A percentile compares a stretch with the other conserved stretches of the same genome.
phyloP scores from a whole-genome alignment of 2,797 vertebrate genomes.

The Myripristis jacobus region DNA sequence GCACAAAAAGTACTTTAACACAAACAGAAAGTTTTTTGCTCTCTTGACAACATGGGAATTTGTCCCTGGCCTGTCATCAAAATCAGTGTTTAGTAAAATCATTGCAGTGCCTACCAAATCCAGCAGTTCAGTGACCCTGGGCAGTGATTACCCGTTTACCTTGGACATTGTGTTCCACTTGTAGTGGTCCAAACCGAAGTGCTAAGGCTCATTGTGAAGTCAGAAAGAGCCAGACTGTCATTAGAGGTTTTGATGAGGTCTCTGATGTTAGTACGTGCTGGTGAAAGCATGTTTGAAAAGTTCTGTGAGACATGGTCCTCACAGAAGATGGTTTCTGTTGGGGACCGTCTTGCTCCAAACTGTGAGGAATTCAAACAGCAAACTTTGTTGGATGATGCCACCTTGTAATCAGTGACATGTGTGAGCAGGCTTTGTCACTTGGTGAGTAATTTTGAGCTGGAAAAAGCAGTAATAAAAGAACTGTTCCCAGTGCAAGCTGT shows the following conservation, averaged over 20 bases:
- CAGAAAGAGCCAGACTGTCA: neutral
- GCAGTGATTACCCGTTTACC: neutral
- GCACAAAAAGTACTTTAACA: no score
- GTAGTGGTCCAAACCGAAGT: neutral
- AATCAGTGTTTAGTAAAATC: no score
- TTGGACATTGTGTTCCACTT: neutral
- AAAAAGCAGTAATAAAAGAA: slow-evolving; percentile 8
- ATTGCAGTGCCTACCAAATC: no score
- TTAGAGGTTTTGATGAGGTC: neutral
- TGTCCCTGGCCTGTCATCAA: no score
- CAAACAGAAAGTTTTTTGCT: neutral
- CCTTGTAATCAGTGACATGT: neutral
- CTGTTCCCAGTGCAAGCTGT: neutral
- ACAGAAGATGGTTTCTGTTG: neutral
- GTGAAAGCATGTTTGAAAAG: neutral
- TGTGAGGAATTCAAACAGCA: no score
- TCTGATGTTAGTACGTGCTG: neutral
- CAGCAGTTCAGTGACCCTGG: no score
- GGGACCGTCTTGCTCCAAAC: no score
- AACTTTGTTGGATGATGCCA: neutral
- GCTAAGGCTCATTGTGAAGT: no score
- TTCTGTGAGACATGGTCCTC: neutral
- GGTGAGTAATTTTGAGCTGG: slow-evolving; percentile 16
- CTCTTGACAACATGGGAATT: no score
- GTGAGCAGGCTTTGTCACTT: neutral